Percentiles rank a stretch among this genome's conserved stretches.
phyloP scores from a whole-genome alignment of 2,113 vertebrate species.

The Balaenoptera acutorostrata region DNA sequence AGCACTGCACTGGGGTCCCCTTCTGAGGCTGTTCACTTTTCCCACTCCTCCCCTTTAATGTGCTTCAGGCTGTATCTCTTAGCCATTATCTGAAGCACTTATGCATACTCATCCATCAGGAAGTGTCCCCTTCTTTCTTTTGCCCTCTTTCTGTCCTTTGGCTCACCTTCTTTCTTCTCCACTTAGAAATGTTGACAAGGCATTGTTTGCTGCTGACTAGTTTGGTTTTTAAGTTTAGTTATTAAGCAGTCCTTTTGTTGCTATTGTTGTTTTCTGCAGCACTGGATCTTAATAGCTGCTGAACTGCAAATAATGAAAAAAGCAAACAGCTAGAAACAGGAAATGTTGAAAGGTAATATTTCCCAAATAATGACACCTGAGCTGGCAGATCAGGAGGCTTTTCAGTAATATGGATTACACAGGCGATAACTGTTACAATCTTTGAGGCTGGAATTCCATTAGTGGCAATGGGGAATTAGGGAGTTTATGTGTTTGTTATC shows the following conservation, averaged over 20 bases:
- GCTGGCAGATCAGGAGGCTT: background rate
- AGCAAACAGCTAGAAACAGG: constrained; percentile 52
- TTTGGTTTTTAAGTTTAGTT: constrained; percentile 71
- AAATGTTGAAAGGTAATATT: constrained; percentile 49
- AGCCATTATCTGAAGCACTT: constrained; percentile 38
- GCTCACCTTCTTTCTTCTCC: constrained; percentile 60
- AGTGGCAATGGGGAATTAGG: constrained; percentile 32
- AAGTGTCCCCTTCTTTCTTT: constrained; percentile 11
- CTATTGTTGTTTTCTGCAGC: constrained; percentile 50
- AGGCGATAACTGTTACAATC: constrained; percentile 43
- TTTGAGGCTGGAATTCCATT: constrained; percentile 46
- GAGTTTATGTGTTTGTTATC: constrained; percentile 51
- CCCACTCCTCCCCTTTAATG: background rate
- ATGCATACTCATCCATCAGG: constrained; percentile 39
- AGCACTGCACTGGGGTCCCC: background rate
- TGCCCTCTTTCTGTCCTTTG: constrained; percentile 45
- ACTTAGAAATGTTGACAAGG: constrained; percentile 71
- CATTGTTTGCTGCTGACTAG: constrained; percentile 58
- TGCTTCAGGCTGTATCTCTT: background rate
- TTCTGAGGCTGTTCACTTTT: background rate
- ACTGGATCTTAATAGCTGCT: constrained; percentile 52
- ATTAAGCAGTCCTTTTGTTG: constrained; percentile 66
- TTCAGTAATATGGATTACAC: background rate
- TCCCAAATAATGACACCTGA: constrained; percentile 47
- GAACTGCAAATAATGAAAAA: constrained; percentile 60